Base-by-base conservation (phyloP, 2,888 invertebrate species). In the Erebia aethiops region DNA sequence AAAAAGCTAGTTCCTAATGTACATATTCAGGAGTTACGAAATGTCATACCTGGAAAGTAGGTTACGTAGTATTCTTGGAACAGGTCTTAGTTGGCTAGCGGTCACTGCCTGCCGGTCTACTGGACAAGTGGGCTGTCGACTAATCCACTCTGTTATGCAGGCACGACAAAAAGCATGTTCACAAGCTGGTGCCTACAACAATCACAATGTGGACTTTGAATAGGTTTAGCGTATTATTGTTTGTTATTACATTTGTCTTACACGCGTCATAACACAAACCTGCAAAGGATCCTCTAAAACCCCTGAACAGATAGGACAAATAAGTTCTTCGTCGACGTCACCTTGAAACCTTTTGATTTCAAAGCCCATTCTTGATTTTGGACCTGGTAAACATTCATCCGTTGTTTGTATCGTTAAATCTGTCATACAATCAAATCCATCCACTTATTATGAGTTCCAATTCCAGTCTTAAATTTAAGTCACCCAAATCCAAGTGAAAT, bases 61-160 rank as follows among this genome's bases (percentile, higher is more conserved):
- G 91, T 99, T 99, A 83, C 98, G 95, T 78, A 98, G 95, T 86
- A 99, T 99, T 85, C 99, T 95, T 58, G 99, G 99, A 76, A 98
- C 98, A 74, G 98, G 97, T 86, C 98, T 95, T 49, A 99, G 94
- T 89, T 98, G 98, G 74, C 96, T 95, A n/a, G 97, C 95, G 52
- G 98, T 98, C 78, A 99, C 96, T 66, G 97, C 95, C 84, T 97
- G 98, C 68, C 99, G 95, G 91, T 99, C 99, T 61, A 99, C 97
- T 4, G 99, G 99, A 85, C 99, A 99, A 51, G 98, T 98, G 18
- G 98, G 98, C 87, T 98, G 98, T 66, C 98, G 95, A 76, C 97
- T 97, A 77, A 99, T 95, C 99, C 99, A 99, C 91, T 98, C 98
- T 74, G 97, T 97, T 81, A 99, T 99, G 89, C 99, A 99, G 65